A percentile compares a stretch with the other conserved stretches of the same genome.
These are phyloP conservation scores for Pelvicachromis taeniatus DNA, from an alignment of 2,113 vertebrate species.

Conservation along the genomic window DNA sequence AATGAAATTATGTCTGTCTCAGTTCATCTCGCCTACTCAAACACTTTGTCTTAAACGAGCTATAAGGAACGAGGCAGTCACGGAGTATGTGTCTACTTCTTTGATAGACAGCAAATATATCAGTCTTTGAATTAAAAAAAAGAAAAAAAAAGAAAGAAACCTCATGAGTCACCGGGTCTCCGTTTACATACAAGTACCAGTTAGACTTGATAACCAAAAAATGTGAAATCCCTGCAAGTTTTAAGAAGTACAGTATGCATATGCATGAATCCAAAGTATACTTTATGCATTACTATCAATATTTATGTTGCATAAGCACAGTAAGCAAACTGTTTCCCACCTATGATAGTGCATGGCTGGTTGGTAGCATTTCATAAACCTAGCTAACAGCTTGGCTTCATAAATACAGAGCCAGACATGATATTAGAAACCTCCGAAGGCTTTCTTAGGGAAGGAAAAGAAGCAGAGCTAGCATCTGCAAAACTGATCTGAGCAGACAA, in stretches of 20 bases:
- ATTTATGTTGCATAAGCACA: neutral
- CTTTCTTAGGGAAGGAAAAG: conserved; percentile 29
- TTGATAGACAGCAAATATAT: neutral
- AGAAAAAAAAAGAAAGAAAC: neutral
- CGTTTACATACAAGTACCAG: neutral
- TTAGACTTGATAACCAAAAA: neutral
- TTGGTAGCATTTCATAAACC: neutral
- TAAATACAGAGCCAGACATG: conserved; percentile 7
- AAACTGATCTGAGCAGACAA: conserved; percentile 49
- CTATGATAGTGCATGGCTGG: neutral
- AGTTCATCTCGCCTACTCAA: conserved; percentile 6
- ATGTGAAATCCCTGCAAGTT: neutral
- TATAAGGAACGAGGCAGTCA: neutral
- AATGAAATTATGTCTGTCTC: neutral
- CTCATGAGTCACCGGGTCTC: neutral
- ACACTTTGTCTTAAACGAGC: conserved; percentile 5
- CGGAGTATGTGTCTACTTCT: neutral
- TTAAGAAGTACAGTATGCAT: neutral
- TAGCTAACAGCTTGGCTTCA: conserved; percentile 11
- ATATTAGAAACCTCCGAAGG: conserved; percentile 46
- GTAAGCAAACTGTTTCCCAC: neutral
- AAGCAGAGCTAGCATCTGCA: conserved; percentile 53
- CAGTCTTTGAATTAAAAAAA: neutral
- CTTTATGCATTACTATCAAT: neutral
- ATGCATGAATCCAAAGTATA: neutral